Percentiles rank a stretch among this genome's conserved stretches.
These are phyloP conservation scores for Marisa cornuarietis DNA, from an alignment of 1,140 invertebrate species.

Conservation along the genomic window DNA sequence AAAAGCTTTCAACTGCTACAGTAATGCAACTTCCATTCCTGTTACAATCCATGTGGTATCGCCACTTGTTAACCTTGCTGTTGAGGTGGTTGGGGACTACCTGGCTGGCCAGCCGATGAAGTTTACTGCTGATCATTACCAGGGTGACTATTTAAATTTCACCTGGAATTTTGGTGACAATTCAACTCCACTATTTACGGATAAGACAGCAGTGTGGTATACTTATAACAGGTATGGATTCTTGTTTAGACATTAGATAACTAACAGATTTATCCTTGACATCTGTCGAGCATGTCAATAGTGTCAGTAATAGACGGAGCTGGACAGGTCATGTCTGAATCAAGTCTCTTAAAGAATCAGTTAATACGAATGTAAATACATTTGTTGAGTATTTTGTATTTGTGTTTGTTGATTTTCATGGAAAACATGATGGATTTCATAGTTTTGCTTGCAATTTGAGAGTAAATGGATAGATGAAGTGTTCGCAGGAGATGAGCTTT, in stretches of 20 bases:
- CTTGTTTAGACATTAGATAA: background rate
- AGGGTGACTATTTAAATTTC: slow-evolving; percentile 39
- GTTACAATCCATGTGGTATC: slow-evolving; percentile 32
- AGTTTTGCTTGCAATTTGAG: too few relatives aligned
- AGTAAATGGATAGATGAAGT: too few relatives aligned
- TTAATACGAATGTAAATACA: too few relatives aligned
- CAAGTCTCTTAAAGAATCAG: too few relatives aligned
- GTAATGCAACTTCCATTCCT: slow-evolving; percentile 32
- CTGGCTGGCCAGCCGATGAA: slow-evolving; percentile 29
- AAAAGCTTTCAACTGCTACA: slow-evolving; percentile 36
- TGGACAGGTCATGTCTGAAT: too few relatives aligned
- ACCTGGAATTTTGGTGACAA: slow-evolving; percentile 49
- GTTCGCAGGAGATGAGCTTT: too few relatives aligned
- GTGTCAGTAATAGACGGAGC: too few relatives aligned
- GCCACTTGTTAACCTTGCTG: slow-evolving; percentile 19
- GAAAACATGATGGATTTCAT: too few relatives aligned
- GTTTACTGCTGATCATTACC: slow-evolving; percentile 33
- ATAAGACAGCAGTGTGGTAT: slow-evolving; percentile 19
- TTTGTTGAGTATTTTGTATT: background rate
- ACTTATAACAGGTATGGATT: slow-evolving; percentile 29
- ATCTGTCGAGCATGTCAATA: background rate
- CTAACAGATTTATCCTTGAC: background rate
- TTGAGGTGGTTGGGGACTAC: slow-evolving; percentile 11
- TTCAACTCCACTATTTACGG: background rate
- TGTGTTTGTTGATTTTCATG: background rate